Conservation (phyloP, 2,113 vertebrate genomes). For the Cynopterus brachyotis region DNA sequence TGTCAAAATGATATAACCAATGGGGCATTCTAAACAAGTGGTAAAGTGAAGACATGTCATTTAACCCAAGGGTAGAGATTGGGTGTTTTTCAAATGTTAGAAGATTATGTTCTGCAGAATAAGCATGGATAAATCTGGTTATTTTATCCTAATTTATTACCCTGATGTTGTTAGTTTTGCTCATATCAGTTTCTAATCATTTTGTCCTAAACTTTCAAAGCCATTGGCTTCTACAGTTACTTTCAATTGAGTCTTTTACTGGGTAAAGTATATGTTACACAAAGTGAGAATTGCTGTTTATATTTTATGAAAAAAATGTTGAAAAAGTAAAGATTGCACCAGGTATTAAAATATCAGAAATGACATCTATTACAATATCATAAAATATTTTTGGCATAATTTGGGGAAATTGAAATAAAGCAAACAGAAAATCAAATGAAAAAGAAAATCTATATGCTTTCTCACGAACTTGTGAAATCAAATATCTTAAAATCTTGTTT, state of each 20-base stretch:
- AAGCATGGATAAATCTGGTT: slow-evolving; percentile 31
- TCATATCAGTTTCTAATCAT: slow-evolving; percentile 65
- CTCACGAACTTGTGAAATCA: slow-evolving; percentile 35
- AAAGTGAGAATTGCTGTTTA: slow-evolving; percentile 10
- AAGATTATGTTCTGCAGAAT: slow-evolving; percentile 57
- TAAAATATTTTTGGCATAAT: neutral
- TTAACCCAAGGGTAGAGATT: slow-evolving; percentile 51
- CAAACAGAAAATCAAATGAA: neutral
- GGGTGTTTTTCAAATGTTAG: slow-evolving; percentile 51
- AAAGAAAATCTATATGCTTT: neutral
- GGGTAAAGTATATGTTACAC: neutral
- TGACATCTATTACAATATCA: neutral
- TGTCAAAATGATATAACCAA: slow-evolving; percentile 58
- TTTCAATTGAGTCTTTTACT: neutral
- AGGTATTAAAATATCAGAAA: slow-evolving; percentile 28
- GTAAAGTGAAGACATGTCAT: slow-evolving; percentile 49
- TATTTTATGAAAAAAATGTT: neutral
- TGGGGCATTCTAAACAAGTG: slow-evolving; percentile 9
- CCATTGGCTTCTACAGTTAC: neutral
- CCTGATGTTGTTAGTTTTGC: slow-evolving; percentile 30
- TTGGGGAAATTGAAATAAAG: neutral
- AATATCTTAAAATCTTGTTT: slow-evolving; percentile 54
- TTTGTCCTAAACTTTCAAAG: slow-evolving; percentile 66
- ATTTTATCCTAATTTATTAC: slow-evolving; percentile 71
- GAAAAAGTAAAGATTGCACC: neutral